These are phyloP conservation scores for Eonycteris spelaea DNA, from an alignment of 2,113 vertebrate species.

Conservation along the genomic window DNA sequence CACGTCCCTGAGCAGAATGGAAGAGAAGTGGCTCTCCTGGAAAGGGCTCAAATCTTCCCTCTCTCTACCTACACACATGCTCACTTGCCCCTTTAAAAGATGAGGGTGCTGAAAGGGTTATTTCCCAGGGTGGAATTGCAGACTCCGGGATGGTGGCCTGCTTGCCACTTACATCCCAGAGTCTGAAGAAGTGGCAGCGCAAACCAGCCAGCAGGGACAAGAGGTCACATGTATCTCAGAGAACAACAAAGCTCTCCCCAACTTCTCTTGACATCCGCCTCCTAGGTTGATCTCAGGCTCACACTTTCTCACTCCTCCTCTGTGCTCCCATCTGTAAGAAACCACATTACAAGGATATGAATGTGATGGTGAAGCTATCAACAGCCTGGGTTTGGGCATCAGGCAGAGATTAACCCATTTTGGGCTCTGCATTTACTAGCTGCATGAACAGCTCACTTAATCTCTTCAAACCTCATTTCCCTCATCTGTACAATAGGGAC, in stretches of 20 bases:
- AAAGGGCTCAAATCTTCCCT: constrained; percentile 22
- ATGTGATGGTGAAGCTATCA: neutral
- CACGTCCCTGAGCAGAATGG: neutral
- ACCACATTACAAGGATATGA: neutral
- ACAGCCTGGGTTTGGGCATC: neutral
- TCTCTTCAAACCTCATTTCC: neutral
- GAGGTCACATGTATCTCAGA: neutral
- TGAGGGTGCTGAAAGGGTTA: neutral
- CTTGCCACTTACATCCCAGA: neutral
- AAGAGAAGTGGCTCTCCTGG: constrained; percentile 36
- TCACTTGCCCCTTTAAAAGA: constrained; percentile 3
- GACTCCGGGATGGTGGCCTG: neutral
- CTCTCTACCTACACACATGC: neutral
- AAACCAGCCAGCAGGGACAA: neutral
- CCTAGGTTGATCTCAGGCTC: neutral
- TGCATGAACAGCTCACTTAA: neutral
- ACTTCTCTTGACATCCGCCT: neutral
- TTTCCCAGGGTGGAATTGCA: constrained; percentile 31
- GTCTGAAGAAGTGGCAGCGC: neutral
- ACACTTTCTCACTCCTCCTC: neutral
- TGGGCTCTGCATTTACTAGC: neutral
- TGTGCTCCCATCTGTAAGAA: neutral
- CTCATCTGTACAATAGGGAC: neutral
- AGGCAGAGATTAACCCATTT: neutral
- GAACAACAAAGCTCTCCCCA: neutral